A percentile compares a stretch with the other conserved stretches of the same genome.
Evolutionary conservation across 2,888 invertebrate species (phyloP).

Genomic region (Tortrix viridana): DNA sequence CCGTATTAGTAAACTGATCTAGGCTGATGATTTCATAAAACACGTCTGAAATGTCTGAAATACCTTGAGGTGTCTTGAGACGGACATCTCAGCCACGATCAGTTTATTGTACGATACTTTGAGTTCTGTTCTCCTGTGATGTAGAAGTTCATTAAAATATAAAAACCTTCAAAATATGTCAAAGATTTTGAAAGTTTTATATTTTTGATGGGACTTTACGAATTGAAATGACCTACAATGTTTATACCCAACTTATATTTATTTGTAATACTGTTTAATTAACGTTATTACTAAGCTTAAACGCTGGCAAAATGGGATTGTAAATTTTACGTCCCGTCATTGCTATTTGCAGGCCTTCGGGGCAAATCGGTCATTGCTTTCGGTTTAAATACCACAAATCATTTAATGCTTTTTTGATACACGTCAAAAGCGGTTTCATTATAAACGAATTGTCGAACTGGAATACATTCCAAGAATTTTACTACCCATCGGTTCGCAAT

Average conservation of each 20-base stretch:
- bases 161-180: too few relatives aligned
- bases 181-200: too few relatives aligned
- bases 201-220: too few relatives aligned
- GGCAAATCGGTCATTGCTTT: constrained; percentile 12
- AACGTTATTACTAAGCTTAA: background rate
- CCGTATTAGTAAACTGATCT: too few relatives aligned
- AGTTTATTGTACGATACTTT: too few relatives aligned
- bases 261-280: background rate
- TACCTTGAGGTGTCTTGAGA: too few relatives aligned
- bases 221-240: too few relatives aligned
- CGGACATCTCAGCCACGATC: too few relatives aligned
- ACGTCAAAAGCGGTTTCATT: constrained; percentile 22
- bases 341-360: constrained; percentile 2
- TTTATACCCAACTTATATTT: background rate
- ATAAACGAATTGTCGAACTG: constrained; percentile 11
- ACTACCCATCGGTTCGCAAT: constrained; percentile 8
- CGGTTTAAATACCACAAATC: constrained; percentile 20
- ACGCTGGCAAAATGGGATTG: constrained; percentile 3
- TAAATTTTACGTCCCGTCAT: background rate
- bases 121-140: too few relatives aligned
- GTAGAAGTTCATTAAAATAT: too few relatives aligned
- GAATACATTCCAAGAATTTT: constrained; percentile 4
- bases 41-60: too few relatives aligned
- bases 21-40: too few relatives aligned
- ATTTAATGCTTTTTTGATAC: constrained; percentile 20